Evolutionary conservation across 2,797 vertebrate genomes (phyloP).

Genomic region (Coendou prehensilis): DNA sequence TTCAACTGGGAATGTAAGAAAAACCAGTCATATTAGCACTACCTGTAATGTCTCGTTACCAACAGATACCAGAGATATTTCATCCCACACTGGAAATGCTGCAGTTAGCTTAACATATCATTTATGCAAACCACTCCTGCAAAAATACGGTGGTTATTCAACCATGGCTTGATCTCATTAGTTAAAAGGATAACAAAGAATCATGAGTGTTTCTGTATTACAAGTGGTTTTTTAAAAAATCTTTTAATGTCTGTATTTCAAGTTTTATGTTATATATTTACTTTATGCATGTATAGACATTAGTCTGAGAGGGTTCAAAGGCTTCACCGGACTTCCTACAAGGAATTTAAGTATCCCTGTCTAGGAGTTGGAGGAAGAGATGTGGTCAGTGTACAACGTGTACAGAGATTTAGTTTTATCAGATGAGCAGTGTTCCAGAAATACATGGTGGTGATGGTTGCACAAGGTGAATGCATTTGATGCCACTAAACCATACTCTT

Average conservation of each 20-base stretch:
- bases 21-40: rapidly evolving
- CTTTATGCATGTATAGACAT: not conserved
- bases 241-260: not conserved
- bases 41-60: not conserved
- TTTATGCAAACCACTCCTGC: not conserved
- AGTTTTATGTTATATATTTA: not conserved
- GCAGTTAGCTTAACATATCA: rapidly evolving
- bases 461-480: not conserved
- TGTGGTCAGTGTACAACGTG: not conserved
- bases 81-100: not conserved
- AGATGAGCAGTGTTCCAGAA: not conserved
- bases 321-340: not conserved
- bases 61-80: not conserved
- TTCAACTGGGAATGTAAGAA: not conserved
- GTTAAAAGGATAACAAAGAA: constrained; percentile 21
- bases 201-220: not conserved
- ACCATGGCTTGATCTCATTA: not conserved
- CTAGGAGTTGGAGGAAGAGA: rapidly evolving
- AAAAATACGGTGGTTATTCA: not conserved
- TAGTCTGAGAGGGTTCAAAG: not conserved
- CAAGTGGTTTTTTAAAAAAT: not conserved
- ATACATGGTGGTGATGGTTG: rapidly evolving
- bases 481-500: not conserved
- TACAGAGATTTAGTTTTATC: not conserved
- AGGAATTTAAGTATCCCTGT: not conserved